These are phyloP conservation scores for Ficedula albicollis DNA, from an alignment of 2,797 vertebrate species.

Conservation along the genomic window DNA sequence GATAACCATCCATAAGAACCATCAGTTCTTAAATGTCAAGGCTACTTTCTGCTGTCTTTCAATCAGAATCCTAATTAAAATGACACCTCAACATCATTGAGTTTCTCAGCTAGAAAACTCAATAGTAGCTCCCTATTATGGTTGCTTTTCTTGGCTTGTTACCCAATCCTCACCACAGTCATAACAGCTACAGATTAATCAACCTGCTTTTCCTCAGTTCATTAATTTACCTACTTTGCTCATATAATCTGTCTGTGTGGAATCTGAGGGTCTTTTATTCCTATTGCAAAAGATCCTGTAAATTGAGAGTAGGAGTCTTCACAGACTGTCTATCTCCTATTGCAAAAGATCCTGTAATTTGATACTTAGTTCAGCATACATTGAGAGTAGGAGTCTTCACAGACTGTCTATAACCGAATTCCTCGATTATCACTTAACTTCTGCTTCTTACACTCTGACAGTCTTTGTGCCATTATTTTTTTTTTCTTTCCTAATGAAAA, in stretches of 20 bases:
- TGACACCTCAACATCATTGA: not conserved
- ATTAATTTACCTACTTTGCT: constrained; percentile 2
- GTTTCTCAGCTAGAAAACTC: not conserved
- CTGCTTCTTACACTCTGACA: not conserved
- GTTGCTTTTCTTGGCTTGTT: constrained; percentile 27
- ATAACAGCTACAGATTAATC: not conserved
- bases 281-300: not conserved
- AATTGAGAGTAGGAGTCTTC: not conserved
- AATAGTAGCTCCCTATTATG: not conserved
- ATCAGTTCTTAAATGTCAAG: not conserved
- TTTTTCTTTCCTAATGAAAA: not conserved
- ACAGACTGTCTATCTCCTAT: not conserved
- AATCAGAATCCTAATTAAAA: not conserved
- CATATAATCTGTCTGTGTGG: not conserved
- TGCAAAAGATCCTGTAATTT: not conserved
- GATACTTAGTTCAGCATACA: too few relatives aligned
- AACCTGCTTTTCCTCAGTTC: constrained; percentile 5
- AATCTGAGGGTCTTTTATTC: not conserved
- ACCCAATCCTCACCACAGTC: not conserved
- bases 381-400: not conserved
- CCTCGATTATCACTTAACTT: not conserved
- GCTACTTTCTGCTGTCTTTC: not conserved
- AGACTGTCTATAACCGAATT: not conserved
- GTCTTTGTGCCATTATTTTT: not conserved
- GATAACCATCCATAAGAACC: too few relatives aligned